These are phyloP conservation scores for Acrocephalus arundinaceus DNA, from an alignment of 2,113 vertebrate genomes.

Conservation along the genomic window DNA sequence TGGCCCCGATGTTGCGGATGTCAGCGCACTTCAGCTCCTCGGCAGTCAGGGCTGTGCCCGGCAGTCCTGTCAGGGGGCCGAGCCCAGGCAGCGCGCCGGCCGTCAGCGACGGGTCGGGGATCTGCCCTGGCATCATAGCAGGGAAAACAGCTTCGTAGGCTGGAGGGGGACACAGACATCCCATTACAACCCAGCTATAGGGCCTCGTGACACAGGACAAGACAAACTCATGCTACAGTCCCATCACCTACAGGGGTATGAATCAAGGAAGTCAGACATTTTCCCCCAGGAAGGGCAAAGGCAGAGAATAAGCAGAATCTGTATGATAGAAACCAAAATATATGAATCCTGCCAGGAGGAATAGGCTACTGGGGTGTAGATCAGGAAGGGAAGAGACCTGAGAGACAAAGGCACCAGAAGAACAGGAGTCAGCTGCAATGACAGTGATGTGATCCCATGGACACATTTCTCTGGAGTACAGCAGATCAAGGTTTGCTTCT, in stretches of 20 bases:
- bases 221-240: not conserved
- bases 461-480: not conserved
- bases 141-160: constrained; percentile 63
- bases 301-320: not conserved
- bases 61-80: constrained; percentile 87
- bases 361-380: not conserved
- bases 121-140: constrained; percentile 97
- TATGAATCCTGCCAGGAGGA: not conserved
- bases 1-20: constrained; percentile 88
- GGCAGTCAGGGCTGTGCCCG: constrained; percentile 83
- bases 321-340: not conserved
- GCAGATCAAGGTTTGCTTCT: not conserved
- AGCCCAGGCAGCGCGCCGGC: constrained; percentile 90
- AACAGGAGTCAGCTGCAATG: not conserved
- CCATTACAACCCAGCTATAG: not conserved
- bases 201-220: not conserved
- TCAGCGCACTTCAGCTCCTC: constrained; percentile 89
- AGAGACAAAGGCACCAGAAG: not conserved
- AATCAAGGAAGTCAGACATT: not conserved
- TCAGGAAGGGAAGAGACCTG: not conserved
- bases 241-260: fast-evolving
- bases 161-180: constrained; percentile 4
- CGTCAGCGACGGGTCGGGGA: constrained; percentile 92
- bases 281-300: not conserved
- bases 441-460: not conserved